phyloP scores from a whole-genome alignment of 2,888 invertebrate species.

The Drosophila lutescens region DNA sequence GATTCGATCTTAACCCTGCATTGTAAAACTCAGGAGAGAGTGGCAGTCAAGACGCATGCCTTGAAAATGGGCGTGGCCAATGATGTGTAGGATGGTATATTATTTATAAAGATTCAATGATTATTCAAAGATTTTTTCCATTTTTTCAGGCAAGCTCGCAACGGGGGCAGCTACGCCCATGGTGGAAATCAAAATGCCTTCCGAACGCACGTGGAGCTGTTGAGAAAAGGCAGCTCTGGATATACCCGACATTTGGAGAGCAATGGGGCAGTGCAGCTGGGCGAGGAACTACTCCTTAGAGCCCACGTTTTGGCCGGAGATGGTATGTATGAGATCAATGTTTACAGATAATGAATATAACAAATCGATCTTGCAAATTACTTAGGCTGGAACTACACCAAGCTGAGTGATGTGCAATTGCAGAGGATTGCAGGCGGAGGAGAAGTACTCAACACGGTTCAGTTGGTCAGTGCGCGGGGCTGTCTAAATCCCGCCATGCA shows the following conservation, averaged over 20 bases:
- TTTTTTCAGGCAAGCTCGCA: slow-evolving; percentile 79
- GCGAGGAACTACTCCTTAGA: slow-evolving; percentile 86
- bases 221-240: slow-evolving; percentile 85
- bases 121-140: background rate
- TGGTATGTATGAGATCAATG: slow-evolving; percentile 84
- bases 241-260: slow-evolving; percentile 85
- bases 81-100: slow-evolving; percentile 78
- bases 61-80: slow-evolving; percentile 84
- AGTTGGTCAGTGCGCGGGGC: slow-evolving; percentile 84
- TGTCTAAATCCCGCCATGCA: slow-evolving; percentile 85
- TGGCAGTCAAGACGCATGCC: slow-evolving; percentile 85
- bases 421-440: slow-evolving; percentile 81
- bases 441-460: slow-evolving; percentile 82
- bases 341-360: background rate
- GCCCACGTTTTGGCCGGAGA: slow-evolving; percentile 86
- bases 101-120: background rate
- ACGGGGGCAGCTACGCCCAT: slow-evolving; percentile 84
- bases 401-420: slow-evolving; percentile 85
- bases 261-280: slow-evolving; percentile 86
- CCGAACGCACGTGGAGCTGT: slow-evolving; percentile 85
- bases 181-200: slow-evolving; percentile 86
- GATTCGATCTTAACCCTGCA: slow-evolving; percentile 86
- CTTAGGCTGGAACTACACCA: slow-evolving; percentile 85
- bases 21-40: slow-evolving; percentile 86
- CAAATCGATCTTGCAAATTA: background rate